Evolutionary conservation across 2,113 vertebrate genomes (phyloP), one percentile per base, ranked within the genome.

Genomic region (Vireo altiloquus): DNA sequence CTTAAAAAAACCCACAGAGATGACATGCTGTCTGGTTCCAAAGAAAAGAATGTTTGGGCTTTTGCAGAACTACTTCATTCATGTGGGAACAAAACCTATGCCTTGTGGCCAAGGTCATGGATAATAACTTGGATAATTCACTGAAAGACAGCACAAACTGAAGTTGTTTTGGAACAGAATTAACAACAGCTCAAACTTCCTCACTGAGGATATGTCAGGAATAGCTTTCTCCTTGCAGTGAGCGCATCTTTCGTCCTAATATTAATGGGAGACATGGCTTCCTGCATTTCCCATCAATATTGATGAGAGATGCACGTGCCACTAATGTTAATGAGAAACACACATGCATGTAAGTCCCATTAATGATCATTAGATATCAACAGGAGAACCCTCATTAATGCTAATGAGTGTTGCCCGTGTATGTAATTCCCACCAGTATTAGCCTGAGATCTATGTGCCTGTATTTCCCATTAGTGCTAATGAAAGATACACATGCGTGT

Each of bases 341-440:
- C 46, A 75, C 52, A 65, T 10, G 59, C 28, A 2, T 89, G 79
- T 84, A 86, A 70, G n/a, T 96, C 68, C 72, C 53, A 89, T 90
- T 97, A 96, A 90, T 60, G 78, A 59, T 96, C 91, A 82, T 90
- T 88, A 88, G 84, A 64, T 25, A 94, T 9, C 79, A 79, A 83
- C 59, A 76, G 76, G 77, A 82, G 93, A 84, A 31, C 13, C n/a
- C 81, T 93, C 69, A 76, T 91, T 97, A 95, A 84, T 87, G 80
- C 28, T 94, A 81, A 92, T 76, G 85, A 94, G 72, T 0, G 4
- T 49, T 93, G 72, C 85, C 95, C 2, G 4, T 95, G 25, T 6
- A 74, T 39, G 59, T 23, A 85, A 80, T 49, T 94, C 78, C 64
- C 90, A 65, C 27, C 91, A 94, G 83, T 44, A 47, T 71, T 89